These are phyloP conservation scores for Acanthis flammea DNA, from an alignment of 2,797 vertebrate species.

Conservation along the genomic window DNA sequence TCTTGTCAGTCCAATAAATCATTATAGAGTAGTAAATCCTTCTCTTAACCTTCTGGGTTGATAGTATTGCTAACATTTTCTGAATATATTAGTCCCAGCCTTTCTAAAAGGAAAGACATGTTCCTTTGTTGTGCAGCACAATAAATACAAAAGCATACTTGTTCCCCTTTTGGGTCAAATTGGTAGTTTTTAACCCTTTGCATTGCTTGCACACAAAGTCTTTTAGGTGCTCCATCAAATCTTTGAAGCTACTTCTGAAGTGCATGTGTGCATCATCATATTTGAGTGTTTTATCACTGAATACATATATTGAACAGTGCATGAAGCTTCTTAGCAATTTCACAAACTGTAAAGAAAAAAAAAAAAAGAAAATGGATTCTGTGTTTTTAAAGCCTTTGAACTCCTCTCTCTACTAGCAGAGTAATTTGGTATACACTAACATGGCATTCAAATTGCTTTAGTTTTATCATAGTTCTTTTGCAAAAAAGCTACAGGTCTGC, in stretches of 20 bases:
- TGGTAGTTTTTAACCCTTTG: neutral
- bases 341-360: neutral
- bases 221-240: neutral
- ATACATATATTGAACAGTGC: neutral
- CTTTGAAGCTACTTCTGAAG: neutral
- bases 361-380: neutral
- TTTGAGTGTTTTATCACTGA: neutral
- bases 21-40: constrained; percentile 71
- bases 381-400: neutral
- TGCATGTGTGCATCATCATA: neutral
- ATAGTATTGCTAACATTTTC: constrained; percentile 58
- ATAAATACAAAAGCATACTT: neutral
- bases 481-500: neutral
- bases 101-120: constrained; percentile 26
- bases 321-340: neutral
- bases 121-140: neutral
- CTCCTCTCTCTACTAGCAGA: neutral
- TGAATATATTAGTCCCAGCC: neutral
- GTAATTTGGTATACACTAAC: neutral
- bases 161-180: neutral
- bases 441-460: neutral
- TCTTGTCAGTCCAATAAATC: constrained; percentile 70
- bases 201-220: neutral
- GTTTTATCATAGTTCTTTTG: neutral
- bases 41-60: constrained; percentile 63